Conservation (phyloP, 1,140 invertebrate species). For the Papilio xuthus region DNA sequence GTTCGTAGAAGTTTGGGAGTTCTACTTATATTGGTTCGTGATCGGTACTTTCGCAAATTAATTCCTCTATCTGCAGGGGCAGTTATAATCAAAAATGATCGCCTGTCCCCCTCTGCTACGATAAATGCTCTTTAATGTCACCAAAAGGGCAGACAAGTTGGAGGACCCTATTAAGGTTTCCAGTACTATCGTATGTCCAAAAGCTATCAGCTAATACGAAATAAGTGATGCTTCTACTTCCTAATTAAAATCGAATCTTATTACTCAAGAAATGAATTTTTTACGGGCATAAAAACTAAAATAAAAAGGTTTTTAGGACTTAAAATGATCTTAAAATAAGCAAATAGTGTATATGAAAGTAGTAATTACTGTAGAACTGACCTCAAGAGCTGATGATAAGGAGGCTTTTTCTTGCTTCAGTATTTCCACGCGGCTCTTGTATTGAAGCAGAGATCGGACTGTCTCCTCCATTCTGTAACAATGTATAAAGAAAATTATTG, state of each 20-base stretch:
- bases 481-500: conserved; percentile 39
- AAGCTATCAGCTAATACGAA: neutral
- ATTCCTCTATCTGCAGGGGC: conserved; percentile 73
- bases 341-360: conserved; percentile 11
- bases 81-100: conserved; percentile 78
- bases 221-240: conserved; percentile 17
- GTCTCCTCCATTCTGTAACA: conserved; percentile 89
- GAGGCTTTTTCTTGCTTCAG: conserved; percentile 90
- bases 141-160: conserved; percentile 50
- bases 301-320: no score
- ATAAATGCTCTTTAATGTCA: conserved; percentile 70
- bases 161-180: conserved; percentile 8
- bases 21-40: conserved; percentile 56
- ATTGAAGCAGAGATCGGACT: conserved; percentile 86
- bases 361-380: conserved; percentile 64
- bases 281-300: neutral
- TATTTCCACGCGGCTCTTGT: conserved; percentile 89
- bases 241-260: neutral
- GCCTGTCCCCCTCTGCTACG: conserved; percentile 64
- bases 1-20: conserved; percentile 48
- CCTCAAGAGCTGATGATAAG: conserved; percentile 89
- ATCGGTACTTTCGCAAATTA: conserved; percentile 70
- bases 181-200: conserved; percentile 15
- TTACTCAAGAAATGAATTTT: neutral
- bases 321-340: neutral